Conservation (phyloP, 2,113 vertebrate species). For the Gila orcuttii region DNA sequence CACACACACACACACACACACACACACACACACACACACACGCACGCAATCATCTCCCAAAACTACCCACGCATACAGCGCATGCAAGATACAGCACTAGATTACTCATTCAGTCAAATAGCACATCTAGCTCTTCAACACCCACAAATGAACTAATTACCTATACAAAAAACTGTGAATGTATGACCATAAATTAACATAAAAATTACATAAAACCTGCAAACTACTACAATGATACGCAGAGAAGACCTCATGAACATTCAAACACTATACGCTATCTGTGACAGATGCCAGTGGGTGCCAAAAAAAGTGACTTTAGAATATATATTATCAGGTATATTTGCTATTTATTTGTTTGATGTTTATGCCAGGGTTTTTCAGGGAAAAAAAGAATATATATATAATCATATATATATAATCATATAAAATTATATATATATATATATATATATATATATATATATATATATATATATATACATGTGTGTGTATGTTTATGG, state of each 20-base stretch:
- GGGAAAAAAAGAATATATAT: no score
- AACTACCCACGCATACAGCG: conserved; percentile 1
- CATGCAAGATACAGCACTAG: neutral
- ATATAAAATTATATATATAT: no score
- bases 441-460: neutral
- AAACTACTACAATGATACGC: neutral
- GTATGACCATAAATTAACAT: conserved; percentile 14
- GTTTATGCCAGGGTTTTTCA: neutral
- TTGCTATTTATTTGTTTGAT: neutral
- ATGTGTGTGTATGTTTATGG: no score
- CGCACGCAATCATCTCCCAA: conserved; percentile 15
- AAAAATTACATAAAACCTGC: neutral
- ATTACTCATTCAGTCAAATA: conserved; percentile 38
- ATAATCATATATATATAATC: no score
- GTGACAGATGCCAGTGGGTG: neutral
- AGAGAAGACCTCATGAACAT: neutral
- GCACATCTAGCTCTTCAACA: conserved; percentile 15
- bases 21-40: conserved; percentile 6
- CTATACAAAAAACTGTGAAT: neutral
- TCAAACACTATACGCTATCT: neutral
- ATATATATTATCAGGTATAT: neutral
- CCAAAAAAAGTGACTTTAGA: neutral
- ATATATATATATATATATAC: no score
- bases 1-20: neutral
- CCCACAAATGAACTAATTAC: conserved; percentile 9